Conservation (phyloP, 1,140 invertebrate species). For the Dolichoris vasculosae region DNA sequence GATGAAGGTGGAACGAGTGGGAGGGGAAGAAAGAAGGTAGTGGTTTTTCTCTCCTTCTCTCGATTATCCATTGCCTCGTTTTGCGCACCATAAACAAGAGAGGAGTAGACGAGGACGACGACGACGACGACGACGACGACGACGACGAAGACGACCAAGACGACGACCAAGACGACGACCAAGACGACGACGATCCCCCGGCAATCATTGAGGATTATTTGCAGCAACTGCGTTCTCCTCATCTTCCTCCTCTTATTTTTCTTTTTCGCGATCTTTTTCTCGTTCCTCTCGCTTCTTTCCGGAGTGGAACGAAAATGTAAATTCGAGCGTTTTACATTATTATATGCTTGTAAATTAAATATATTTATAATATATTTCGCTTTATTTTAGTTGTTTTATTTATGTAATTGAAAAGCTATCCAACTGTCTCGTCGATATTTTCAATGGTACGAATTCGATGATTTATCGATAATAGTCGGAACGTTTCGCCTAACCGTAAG, state of each 20-base stretch:
- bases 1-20: not conserved
- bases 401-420: not conserved
- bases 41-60: conserved; percentile 1
- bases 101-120: not conserved
- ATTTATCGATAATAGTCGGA: too few species aligned
- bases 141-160: not conserved
- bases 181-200: not conserved
- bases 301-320: not conserved
- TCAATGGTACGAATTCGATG: too few species aligned
- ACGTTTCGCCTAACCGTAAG: too few species aligned
- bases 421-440: not conserved
- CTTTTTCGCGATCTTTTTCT: not conserved
- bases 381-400: not conserved
- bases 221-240: not conserved
- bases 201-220: conserved; percentile 25
- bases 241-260: not conserved
- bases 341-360: not conserved
- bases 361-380: not conserved
- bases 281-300: not conserved
- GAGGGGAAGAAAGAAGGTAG: not conserved
- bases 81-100: conserved; percentile 34
- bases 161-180: not conserved
- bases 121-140: not conserved
- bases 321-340: not conserved
- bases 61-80: conserved; percentile 47